Conservation (phyloP, 2,888 invertebrate genomes). For the Drosophila acutilabella region DNA sequence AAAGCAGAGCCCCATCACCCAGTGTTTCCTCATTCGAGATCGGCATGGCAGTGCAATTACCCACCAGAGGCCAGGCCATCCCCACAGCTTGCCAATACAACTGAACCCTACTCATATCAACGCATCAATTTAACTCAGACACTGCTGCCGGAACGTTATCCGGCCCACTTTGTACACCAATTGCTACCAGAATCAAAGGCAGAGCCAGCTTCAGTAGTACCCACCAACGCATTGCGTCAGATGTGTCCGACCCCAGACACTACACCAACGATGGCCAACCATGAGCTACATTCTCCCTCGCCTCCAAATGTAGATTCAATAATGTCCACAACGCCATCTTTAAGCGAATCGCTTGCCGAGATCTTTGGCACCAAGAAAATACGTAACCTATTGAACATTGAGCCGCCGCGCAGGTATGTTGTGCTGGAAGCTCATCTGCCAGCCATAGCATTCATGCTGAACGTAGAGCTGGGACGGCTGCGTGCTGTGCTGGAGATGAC, state of each 20-base stretch:
- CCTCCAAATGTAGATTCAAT: slow-evolving; percentile 5
- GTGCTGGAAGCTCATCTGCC: slow-evolving; percentile 71
- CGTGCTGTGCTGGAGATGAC: slow-evolving; percentile 57
- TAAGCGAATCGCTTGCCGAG: slow-evolving; percentile 75
- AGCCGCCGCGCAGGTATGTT: slow-evolving; percentile 58
- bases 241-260: slow-evolving; percentile 30
- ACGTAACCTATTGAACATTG: slow-evolving; percentile 62
- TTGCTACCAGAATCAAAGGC: slow-evolving; percentile 43
- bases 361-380: slow-evolving; percentile 73
- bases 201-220: background rate
- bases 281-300: slow-evolving; percentile 4
- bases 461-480: slow-evolving; percentile 64
- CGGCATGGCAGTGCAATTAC: too few relatives aligned
- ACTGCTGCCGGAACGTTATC: slow-evolving; percentile 68
- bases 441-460: slow-evolving; percentile 68
- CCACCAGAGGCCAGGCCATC: background rate
- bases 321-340: slow-evolving; percentile 62
- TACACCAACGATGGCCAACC: background rate
- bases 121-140: slow-evolving; percentile 34
- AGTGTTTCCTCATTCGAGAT: too few relatives aligned
- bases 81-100: background rate
- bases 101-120: slow-evolving; percentile 27
- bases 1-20: too few relatives aligned
- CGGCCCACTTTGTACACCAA: slow-evolving; percentile 75
- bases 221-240: background rate